A percentile compares a stretch with the other conserved stretches of the same genome.
Evolutionary conservation across 2,888 invertebrate genomes (phyloP).

Genomic region (Lypha dubia): DNA sequence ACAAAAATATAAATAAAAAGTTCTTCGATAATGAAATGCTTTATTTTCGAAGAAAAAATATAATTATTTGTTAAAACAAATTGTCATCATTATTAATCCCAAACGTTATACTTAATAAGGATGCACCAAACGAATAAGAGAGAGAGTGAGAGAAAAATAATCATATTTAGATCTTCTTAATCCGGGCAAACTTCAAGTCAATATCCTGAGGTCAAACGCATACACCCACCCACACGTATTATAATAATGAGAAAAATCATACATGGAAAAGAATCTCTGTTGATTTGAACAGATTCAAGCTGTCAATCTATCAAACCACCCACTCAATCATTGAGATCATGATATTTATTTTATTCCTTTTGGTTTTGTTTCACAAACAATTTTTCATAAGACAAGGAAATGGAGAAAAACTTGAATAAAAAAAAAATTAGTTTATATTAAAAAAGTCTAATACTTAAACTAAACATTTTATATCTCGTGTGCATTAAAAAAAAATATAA

Average conservation of each 20-base stretch:
- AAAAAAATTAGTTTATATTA: slow-evolving; percentile 3
- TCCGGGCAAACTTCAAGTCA: slow-evolving; percentile 67
- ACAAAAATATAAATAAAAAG: background rate
- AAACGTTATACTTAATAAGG: slow-evolving; percentile 66
- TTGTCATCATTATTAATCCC: slow-evolving; percentile 66
- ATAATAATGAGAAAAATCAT: slow-evolving; percentile 35
- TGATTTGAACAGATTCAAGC: slow-evolving; percentile 79
- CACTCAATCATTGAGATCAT: slow-evolving; percentile 73
- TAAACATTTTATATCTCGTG: slow-evolving; percentile 5
- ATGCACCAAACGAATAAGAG: slow-evolving; percentile 10
- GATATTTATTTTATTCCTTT: slow-evolving; percentile 31
- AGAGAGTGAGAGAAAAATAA: slow-evolving; percentile 31
- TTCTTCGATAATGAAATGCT: background rate
- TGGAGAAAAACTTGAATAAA: background rate
- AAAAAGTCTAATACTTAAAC: background rate
- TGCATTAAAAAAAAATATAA: background rate
- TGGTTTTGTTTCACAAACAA: background rate
- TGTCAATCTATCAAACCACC: slow-evolving; percentile 80
- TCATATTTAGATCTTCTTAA: slow-evolving; percentile 5
- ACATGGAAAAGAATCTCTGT: slow-evolving; percentile 74
- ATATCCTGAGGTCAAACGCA: slow-evolving; percentile 72
- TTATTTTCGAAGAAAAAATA: background rate
- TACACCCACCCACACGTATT: slow-evolving; percentile 19
- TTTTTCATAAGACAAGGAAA: slow-evolving; percentile 1
- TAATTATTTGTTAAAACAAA: slow-evolving; percentile 47